phyloP scores from a whole-genome alignment of 1,140 invertebrate genomes.

The Lepidurus packardi region DNA sequence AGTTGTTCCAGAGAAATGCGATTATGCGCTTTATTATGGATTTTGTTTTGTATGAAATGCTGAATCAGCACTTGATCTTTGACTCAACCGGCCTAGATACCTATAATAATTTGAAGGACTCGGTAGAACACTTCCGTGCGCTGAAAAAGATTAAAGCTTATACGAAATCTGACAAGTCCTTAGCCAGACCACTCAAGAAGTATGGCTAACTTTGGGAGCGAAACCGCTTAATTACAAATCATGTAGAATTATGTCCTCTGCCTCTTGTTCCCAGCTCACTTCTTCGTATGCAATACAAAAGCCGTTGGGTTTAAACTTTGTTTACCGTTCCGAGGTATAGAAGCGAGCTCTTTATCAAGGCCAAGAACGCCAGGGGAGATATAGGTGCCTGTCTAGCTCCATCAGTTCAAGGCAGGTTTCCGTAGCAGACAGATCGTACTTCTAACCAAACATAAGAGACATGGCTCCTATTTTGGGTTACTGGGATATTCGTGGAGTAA shows the following conservation, averaged over 20 bases:
- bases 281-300: too few relatives aligned
- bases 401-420: neutral
- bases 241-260: neutral
- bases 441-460: neutral
- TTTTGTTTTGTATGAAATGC: constrained; percentile 49
- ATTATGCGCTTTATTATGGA: constrained; percentile 53
- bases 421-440: too few relatives aligned
- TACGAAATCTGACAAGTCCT: constrained; percentile 44
- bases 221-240: neutral
- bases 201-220: constrained; percentile 44
- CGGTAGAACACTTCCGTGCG: constrained; percentile 43
- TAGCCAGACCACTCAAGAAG: constrained; percentile 45
- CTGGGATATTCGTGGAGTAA: constrained; percentile 44
- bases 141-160: constrained; percentile 44
- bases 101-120: constrained; percentile 46
- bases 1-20: constrained; percentile 50
- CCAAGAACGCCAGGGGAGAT: too few relatives aligned
- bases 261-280: too few relatives aligned
- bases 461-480: constrained; percentile 41
- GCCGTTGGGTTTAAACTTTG: too few relatives aligned
- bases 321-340: too few relatives aligned
- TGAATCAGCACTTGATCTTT: constrained; percentile 47
- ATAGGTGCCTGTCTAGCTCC: neutral
- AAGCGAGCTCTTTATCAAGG: too few relatives aligned
- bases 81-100: constrained; percentile 44